Evolutionary conservation across 2,797 vertebrate genomes (phyloP).

Genomic region (Macrochelys suwanniensis): DNA sequence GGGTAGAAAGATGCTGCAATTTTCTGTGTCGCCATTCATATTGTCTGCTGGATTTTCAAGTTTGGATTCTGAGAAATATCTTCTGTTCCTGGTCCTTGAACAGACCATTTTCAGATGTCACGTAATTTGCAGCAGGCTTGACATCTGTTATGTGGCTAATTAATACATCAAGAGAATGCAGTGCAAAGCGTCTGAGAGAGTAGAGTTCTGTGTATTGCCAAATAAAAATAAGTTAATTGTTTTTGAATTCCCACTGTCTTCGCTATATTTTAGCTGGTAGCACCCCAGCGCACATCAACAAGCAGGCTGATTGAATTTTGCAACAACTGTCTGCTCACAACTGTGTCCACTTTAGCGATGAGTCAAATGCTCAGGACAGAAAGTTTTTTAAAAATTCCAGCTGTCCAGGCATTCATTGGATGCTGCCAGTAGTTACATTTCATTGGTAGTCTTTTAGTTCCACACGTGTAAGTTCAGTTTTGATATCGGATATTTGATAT

Average conservation of each 20-base stretch:
- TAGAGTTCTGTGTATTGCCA: neutral
- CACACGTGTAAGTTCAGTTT: neutral
- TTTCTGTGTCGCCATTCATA: neutral
- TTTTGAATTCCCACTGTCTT: neutral
- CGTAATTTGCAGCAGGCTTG: neutral
- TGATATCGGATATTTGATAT: neutral
- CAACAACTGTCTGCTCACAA: neutral
- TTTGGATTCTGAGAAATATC: neutral
- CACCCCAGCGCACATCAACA: neutral
- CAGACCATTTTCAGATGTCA: neutral
- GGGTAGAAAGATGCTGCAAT: neutral
- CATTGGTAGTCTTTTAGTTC: neutral
- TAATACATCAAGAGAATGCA: neutral
- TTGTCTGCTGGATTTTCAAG: constrained; percentile 16
- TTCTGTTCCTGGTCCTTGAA: neutral
- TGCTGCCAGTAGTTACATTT: neutral
- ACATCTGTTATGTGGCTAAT: neutral
- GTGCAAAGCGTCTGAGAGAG: neutral
- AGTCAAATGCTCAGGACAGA: neutral
- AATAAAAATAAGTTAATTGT: neutral
- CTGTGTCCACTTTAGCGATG: neutral
- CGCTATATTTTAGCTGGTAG: neutral
- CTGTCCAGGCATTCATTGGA: neutral
- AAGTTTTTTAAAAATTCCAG: neutral
- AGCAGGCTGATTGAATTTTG: neutral